These are phyloP conservation scores for Lordiphosa stackelbergi DNA, from an alignment of 1,140 invertebrate species.

Conservation along the genomic window DNA sequence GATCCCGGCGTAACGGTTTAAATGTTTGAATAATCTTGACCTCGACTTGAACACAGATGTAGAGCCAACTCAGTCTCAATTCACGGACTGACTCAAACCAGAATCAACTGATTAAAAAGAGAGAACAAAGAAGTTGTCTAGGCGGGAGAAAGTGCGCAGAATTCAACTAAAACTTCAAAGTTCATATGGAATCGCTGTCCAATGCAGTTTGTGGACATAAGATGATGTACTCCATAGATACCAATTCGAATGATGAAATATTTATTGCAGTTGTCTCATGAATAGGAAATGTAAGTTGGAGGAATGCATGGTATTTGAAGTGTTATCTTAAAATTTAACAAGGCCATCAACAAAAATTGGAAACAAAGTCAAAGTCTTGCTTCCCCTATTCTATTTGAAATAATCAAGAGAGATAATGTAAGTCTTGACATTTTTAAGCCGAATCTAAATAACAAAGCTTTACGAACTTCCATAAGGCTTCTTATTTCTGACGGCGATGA, in stretches of 20 bases:
- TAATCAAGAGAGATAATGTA: too few relatives aligned
- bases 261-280: not conserved
- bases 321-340: too few relatives aligned
- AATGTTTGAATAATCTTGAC: conserved; percentile 7
- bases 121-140: conserved; percentile 5
- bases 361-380: too few relatives aligned
- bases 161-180: conserved; percentile 12
- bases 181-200: not conserved
- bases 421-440: too few relatives aligned
- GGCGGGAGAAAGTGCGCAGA: not conserved
- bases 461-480: too few relatives aligned
- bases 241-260: conserved; percentile 2
- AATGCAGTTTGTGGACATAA: conserved; percentile 15
- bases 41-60: conserved; percentile 3
- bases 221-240: not conserved
- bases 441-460: too few relatives aligned
- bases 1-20: not conserved
- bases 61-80: not conserved
- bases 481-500: too few relatives aligned
- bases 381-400: too few relatives aligned
- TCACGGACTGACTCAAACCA: not conserved
- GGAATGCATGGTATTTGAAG: too few relatives aligned
- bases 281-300: not conserved
- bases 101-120: not conserved
- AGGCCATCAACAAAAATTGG: too few relatives aligned